phyloP scores from a whole-genome alignment of 2,888 invertebrate genomes.

The Taphrorychus bicolor region DNA sequence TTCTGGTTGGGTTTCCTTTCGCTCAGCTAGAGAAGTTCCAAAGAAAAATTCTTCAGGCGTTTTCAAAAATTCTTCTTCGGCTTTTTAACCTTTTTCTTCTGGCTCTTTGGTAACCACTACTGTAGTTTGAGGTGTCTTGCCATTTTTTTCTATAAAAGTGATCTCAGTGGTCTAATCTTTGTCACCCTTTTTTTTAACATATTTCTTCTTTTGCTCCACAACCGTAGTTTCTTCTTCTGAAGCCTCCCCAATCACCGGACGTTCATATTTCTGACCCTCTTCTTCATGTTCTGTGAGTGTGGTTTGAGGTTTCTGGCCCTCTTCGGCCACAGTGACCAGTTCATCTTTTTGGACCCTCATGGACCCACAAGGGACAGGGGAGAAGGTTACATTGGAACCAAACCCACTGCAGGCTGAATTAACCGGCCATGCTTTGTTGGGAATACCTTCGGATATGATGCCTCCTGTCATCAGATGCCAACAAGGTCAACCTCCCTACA shows the following conservation, averaged over 20 bases:
- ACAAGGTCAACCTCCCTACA: too few relatives aligned
- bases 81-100: constrained; percentile 45
- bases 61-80: constrained; percentile 46
- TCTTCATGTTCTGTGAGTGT: constrained; percentile 38
- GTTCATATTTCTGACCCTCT: constrained; percentile 18
- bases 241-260: constrained; percentile 33
- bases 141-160: constrained; percentile 52
- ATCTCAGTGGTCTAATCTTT: constrained; percentile 54
- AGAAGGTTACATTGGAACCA: too few relatives aligned
- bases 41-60: constrained; percentile 45
- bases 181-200: constrained; percentile 50
- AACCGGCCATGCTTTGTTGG: too few relatives aligned
- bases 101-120: constrained; percentile 41
- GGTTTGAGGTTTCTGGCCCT: constrained; percentile 43
- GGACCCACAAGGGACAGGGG: too few relatives aligned
- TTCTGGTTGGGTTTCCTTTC: constrained; percentile 40
- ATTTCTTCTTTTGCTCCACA: constrained; percentile 48
- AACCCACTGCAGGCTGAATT: too few relatives aligned
- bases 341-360: too few relatives aligned
- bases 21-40: constrained; percentile 50
- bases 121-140: constrained; percentile 48
- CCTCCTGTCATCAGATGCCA: too few relatives aligned
- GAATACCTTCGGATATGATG: too few relatives aligned
- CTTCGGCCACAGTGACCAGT: constrained; percentile 51
- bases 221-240: too few relatives aligned